Percentiles rank a stretch among this genome's conserved stretches.
Conservation (phyloP, 1,140 invertebrate genomes). For the Eriosoma lanigerum region DNA sequence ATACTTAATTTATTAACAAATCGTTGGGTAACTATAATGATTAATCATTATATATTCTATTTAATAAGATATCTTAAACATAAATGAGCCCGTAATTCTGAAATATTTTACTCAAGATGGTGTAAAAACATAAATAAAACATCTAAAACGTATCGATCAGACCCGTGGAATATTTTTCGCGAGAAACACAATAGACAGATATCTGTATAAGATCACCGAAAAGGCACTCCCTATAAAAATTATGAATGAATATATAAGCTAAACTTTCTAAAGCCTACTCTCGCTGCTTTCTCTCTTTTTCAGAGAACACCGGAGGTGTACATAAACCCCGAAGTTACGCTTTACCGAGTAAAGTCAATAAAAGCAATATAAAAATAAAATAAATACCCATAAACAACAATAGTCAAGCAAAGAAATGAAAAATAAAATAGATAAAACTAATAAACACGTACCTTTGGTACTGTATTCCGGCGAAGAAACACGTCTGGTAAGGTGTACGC, state of each 20-base stretch:
- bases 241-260: slow-evolving; percentile 2
- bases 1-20: no score
- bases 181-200: not conserved
- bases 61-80: no score
- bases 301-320: not conserved
- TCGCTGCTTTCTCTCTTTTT: not conserved
- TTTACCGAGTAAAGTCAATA: no score
- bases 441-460: slow-evolving; percentile 12
- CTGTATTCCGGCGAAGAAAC: slow-evolving; percentile 22
- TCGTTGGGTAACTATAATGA: no score
- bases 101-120: no score
- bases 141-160: not conserved
- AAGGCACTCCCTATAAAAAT: slow-evolving; percentile 32
- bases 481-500: not conserved
- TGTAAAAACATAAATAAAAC: not conserved
- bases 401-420: not conserved
- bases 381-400: not conserved
- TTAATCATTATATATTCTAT: no score
- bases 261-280: slow-evolving; percentile 33
- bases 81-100: no score
- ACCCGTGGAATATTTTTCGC: not conserved
- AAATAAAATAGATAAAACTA: not conserved
- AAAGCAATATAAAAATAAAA: not conserved
- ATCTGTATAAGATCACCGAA: not conserved
- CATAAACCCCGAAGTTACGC: not conserved